Conservation (phyloP, 2,113 vertebrate genomes). For the Mesitornis unicolor region DNA sequence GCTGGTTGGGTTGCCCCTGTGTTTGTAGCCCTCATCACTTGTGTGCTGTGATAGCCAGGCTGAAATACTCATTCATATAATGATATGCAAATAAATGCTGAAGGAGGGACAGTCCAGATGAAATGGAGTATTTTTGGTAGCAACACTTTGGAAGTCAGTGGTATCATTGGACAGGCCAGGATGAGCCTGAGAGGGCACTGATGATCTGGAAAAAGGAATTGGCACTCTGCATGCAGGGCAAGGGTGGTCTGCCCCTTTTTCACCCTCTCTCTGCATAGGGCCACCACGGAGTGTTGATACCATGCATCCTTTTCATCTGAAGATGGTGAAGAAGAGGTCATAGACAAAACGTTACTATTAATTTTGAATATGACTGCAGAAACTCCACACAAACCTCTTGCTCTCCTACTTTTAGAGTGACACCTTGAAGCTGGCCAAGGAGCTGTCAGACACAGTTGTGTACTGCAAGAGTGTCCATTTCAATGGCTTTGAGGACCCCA, state of each 20-base stretch:
- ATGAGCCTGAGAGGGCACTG: background rate
- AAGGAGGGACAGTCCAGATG: background rate
- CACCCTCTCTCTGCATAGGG: background rate
- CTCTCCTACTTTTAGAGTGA: conserved; percentile 73
- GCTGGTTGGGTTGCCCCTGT: background rate
- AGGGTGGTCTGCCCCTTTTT: background rate
- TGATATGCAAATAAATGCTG: background rate
- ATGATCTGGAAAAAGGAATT: background rate
- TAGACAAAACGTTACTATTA: background rate
- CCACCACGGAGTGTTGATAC: background rate
- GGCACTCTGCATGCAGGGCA: background rate
- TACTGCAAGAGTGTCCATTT: conserved; percentile 98
- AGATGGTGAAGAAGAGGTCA: background rate
- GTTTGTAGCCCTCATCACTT: background rate
- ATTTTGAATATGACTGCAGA: background rate
- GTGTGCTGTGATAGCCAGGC: background rate
- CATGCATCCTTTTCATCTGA: background rate
- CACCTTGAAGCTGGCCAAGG: conserved; percentile 86
- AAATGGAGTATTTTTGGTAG: background rate
- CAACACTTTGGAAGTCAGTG: background rate
- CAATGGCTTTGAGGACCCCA: conserved; percentile 78
- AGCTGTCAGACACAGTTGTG: conserved; percentile 88
- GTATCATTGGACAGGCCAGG: background rate
- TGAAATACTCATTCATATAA: background rate
- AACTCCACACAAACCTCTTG: background rate